Base-by-base conservation (phyloP, 2,797 vertebrate genomes). In the Prunella strophiata region DNA sequence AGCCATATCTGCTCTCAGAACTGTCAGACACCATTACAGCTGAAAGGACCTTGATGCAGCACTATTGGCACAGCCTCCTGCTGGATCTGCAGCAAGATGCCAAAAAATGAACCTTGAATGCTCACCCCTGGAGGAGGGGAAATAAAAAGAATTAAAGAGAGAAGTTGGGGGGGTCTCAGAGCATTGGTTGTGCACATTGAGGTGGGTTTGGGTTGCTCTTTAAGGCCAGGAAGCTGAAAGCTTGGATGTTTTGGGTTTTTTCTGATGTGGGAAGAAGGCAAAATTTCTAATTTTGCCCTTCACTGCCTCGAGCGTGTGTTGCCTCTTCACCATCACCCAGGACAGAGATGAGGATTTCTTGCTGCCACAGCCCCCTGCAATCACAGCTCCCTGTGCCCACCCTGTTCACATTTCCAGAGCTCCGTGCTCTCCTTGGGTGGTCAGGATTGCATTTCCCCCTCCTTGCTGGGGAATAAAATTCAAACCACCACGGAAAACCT, bases 21-120 rank as follows among this genome's bases (percentile, higher is more conserved):
- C 97, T 97, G 98, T 98, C 97, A 98, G 94, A 98, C 97, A 97
- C 86, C 98, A 97, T 98, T 98, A 98, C 93, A 77, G 36, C 82
- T 97, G 96, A 97, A 65, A 96, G 90, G 96, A 55, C 87, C 97
- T 98, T 70, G 97, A 95, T 97, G 96, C 95, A 73, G 45, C 47
- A 12, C 38, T 43, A 3, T 47, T 97, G 97, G 97, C 97, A 94
- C 89, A 89, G 34, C 57, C 57, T 20, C 57, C 57, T 38, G 92
- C 97, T 94, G 45, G 9, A 93, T 92, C 96, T 95, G 96, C 97
- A 97, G 83, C 81, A 17, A 67, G 14, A 89, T 81, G 57, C 58
- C 40, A 19, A 40, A 26, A 93, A 86, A 68, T 4, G 71, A 89
- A 88, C 85, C 93, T 94, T 91, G 92, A 89, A 94, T 7, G 48